Evolutionary conservation across 23 tunicate species (phyloP), one percentile per base, ranked within the genome.

Genomic region (Clavelina lepadiformis): DNA sequence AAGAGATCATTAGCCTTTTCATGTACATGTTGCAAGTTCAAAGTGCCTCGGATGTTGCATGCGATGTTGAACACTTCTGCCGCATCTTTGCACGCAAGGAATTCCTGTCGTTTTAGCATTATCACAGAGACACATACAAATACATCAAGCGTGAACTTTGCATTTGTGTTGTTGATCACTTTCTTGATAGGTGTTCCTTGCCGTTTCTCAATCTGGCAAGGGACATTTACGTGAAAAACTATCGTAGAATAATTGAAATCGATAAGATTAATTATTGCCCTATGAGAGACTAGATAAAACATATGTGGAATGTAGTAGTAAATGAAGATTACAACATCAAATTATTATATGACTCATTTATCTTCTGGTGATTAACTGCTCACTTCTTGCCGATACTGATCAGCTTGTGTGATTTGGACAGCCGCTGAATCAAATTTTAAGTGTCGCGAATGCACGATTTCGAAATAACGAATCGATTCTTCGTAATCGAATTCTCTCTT

Each of bases 51-150:
- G 15, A 71, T 63, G 61, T 63, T 70, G 58, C 78, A 71, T 5
- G 86, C 86, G 28, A 80, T 65, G 15, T 58, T 35, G 31, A 80
- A 71, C 1, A 80, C 78, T 5, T 80, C 86, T 1, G 86, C 35
- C 23, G 72, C 65, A 18, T 80, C 86, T 33, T 51, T 71, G 55
- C 86, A 80, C 20, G 74, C 75, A 37, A 70, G 68, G 37, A 80
- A 71, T 51, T 80, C 69, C 28, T 80, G 78, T 25, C 86, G 78
- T 46, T 80, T 80, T 20, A 80, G 47, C 78, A 71, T 80, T 30
- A 80, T 80, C 8, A 80, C 77, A n/a, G 86, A 72, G 24, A 71
- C 78, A 35, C 86, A 80, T 11, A 71, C 78, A 41, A 80, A 80
- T 26, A 80, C 47, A 30, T 80, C 86, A 52, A 62, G 63, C 0